Evolutionary conservation across 2,113 vertebrate genomes (phyloP).

Genomic region (Nesogale talazaci): DNA sequence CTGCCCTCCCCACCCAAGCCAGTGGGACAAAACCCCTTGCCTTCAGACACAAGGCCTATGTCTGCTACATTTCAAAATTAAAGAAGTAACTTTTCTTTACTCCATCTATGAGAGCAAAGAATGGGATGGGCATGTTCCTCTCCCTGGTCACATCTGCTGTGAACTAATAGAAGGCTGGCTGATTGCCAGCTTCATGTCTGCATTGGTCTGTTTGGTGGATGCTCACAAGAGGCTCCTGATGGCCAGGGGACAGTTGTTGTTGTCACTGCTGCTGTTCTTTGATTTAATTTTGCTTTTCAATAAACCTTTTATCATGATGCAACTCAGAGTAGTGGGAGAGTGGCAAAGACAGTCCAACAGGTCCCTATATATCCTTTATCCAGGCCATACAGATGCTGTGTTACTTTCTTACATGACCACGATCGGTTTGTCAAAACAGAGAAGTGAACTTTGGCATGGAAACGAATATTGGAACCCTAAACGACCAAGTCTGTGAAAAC

Average conservation of each 20-base stretch:
- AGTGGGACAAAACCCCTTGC: background rate
- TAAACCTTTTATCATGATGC: background rate
- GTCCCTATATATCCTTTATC: background rate
- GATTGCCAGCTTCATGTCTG: background rate
- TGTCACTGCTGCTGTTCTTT: too few relatives aligned
- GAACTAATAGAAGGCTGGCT: fast-evolving
- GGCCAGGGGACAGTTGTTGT: background rate
- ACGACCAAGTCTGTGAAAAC: background rate
- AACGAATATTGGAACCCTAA: fast-evolving
- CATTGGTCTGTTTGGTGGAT: background rate
- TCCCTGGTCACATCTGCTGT: background rate
- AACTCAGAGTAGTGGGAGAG: background rate
- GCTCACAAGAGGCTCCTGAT: fast-evolving
- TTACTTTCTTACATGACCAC: fast-evolving
- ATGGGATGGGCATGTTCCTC: background rate
- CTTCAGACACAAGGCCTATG: background rate
- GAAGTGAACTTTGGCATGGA: background rate
- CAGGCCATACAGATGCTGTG: background rate
- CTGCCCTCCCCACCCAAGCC: background rate
- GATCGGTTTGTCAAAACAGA: background rate
- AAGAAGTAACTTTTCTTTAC: background rate
- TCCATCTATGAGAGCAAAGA: background rate
- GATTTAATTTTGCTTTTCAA: background rate
- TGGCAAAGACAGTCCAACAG: too few relatives aligned
- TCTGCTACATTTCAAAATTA: background rate